phyloP scores from a whole-genome alignment of 2,113 vertebrate genomes.

The Pangasianodon hypophthalmus region DNA sequence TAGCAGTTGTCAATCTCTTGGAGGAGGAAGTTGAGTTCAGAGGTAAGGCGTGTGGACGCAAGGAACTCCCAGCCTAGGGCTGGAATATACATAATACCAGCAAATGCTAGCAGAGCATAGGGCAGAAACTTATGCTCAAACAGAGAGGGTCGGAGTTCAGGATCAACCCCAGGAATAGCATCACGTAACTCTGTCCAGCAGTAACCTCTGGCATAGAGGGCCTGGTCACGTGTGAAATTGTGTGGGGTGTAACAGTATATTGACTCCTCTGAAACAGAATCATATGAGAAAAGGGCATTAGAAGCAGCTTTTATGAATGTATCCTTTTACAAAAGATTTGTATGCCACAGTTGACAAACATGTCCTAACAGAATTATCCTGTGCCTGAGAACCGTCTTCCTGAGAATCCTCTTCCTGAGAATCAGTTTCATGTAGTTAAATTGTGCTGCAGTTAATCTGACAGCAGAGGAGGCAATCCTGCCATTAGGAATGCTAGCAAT shows the following conservation, averaged over 20 bases:
- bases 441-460: neutral
- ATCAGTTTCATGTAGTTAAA: constrained; percentile 9
- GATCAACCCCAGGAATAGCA: constrained; percentile 86
- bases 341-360: neutral
- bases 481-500: neutral
- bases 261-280: constrained; percentile 86
- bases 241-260: constrained; percentile 99
- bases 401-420: neutral
- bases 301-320: neutral
- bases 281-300: constrained; percentile 30
- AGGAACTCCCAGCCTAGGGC: constrained; percentile 97
- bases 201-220: constrained; percentile 97
- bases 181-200: constrained; percentile 99
- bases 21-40: constrained; percentile 98
- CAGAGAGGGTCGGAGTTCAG: constrained; percentile 88
- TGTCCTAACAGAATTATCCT: neutral
- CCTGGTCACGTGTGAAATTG: constrained; percentile 99
- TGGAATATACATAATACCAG: constrained; percentile 97
- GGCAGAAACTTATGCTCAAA: constrained; percentile 99
- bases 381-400: neutral
- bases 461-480: neutral
- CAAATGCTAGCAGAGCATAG: constrained; percentile 95
- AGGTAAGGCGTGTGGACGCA: constrained; percentile 95
- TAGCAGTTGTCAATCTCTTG: constrained; percentile 99
- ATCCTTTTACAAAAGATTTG: neutral